phyloP scores from a whole-genome alignment of 1,140 invertebrate genomes.

The Physella acuta region DNA sequence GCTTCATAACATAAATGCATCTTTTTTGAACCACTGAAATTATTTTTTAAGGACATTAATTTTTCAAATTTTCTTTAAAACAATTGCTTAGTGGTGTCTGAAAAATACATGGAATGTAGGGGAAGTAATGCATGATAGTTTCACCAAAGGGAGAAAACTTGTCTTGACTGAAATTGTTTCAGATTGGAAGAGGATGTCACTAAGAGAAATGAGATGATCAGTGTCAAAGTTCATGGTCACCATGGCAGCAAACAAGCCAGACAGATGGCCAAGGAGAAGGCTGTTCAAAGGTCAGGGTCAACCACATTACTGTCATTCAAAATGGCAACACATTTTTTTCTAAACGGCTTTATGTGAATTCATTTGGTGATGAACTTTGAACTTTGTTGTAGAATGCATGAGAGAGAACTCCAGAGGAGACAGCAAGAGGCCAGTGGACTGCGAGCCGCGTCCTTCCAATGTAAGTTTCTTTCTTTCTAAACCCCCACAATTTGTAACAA shows the following conservation, averaged over 20 bases:
- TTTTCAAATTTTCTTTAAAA: too few relatives aligned
- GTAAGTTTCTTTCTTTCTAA: constrained; percentile 30
- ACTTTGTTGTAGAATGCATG: constrained; percentile 54
- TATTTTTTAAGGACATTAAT: too few relatives aligned
- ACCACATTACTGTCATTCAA: too few relatives aligned
- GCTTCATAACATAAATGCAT: not conserved
- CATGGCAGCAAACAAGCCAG: constrained; percentile 51
- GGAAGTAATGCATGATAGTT: too few relatives aligned
- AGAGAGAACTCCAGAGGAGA: constrained; percentile 48
- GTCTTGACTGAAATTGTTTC: too few relatives aligned
- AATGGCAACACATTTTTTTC: too few relatives aligned
- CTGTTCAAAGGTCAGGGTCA: constrained; percentile 49
- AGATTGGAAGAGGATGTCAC: constrained; percentile 41
- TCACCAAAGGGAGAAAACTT: too few relatives aligned
- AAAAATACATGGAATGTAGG: too few relatives aligned
- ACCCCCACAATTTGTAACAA: not conserved
- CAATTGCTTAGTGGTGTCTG: too few relatives aligned
- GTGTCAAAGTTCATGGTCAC: constrained; percentile 51
- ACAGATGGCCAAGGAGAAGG: constrained; percentile 50
- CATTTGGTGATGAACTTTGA: too few relatives aligned
- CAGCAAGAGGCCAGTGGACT: constrained; percentile 47
- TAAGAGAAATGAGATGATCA: constrained; percentile 43
- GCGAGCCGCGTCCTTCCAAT: constrained; percentile 41
- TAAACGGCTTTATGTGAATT: too few relatives aligned
- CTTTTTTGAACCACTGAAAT: not conserved